Evolutionary conservation across 2,888 invertebrate species (phyloP), one percentile per base, ranked within the genome.

Genomic region (Eurytoma californica): DNA sequence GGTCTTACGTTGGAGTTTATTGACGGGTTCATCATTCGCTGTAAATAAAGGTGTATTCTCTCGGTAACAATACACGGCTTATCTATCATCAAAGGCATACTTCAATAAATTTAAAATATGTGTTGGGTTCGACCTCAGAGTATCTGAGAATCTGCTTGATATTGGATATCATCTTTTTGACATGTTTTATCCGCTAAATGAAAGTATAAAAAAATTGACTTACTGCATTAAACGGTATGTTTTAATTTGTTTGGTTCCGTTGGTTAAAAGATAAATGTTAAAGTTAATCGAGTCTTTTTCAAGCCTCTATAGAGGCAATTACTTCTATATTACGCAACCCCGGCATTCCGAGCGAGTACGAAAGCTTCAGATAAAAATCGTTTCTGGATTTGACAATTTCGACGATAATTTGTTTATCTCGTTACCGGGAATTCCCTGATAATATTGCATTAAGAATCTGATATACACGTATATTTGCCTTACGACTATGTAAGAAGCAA

Each of bases 381-480:
- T 53, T 55, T n/a, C 13, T 18, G 49, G 3, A 5, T 60, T 28
- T 7, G 55, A 68, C 24, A 63, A 72, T 77, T 77, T 70, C 5
- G 70, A 16, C 18, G 70, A 77, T 72, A 77, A 60, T 61, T 70
- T 60, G 51, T 74, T 79, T 74, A 79, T 70, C 60, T 78, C 39
- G 30, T 57, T 79, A 70, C 74, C 51, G 5, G 58, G 66, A 79
- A 74, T 66, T 51, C 14, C 7, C 13, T 9, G 74, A 70, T 79
- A 74, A 74, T 12, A 18, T 60, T 69, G 61, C 68, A 73, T 74
- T 79, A 65, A 72, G 14, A 39, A 18, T 7, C 47, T 13, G 28
- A 61, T 39, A 47, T 67, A 72, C n/a, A 68, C 13, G 39, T 39
- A 9, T 1, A 39, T 39, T 9, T 39, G 7, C 9, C 9, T 9